Conservation (phyloP, 2,113 vertebrate species). For the Grammomys dolichurus region DNA sequence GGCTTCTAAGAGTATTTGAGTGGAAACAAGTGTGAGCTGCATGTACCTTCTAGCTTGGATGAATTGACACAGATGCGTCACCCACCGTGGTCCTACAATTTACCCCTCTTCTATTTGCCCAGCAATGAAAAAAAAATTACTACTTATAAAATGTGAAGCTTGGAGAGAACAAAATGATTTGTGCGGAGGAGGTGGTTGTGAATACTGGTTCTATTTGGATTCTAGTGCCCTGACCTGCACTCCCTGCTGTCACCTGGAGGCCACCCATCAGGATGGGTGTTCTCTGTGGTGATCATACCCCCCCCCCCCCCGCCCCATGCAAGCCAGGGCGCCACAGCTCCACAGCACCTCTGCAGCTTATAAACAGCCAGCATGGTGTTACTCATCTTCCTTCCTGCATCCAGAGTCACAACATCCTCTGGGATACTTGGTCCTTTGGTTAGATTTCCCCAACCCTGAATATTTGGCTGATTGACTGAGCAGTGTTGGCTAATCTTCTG, state of each 20-base stretch:
- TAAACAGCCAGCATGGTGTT: not conserved
- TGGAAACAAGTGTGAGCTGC: not conserved
- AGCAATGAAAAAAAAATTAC: not conserved
- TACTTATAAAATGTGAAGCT: not conserved
- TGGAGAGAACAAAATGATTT: conserved; percentile 23
- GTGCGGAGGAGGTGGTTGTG: not conserved
- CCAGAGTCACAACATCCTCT: not conserved
- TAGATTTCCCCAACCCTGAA: conserved; percentile 23
- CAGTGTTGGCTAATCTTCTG: not conserved
- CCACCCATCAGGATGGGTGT: not conserved
- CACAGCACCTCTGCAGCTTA: not conserved
- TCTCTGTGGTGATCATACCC: too few species aligned
- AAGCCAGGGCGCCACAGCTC: not conserved
- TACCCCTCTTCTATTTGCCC: not conserved
- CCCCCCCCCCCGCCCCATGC: too few species aligned
- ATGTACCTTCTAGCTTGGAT: not conserved
- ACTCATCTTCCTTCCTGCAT: conserved; percentile 70
- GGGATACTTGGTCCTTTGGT: conserved; percentile 5
- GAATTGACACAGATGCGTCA: not conserved
- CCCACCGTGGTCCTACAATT: not conserved
- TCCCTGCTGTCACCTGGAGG: not conserved
- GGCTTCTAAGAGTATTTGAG: not conserved
- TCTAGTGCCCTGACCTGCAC: not conserved
- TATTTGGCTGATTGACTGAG: not conserved
- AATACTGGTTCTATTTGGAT: not conserved